Evolutionary conservation across 2,797 vertebrate species (phyloP).

Genomic region (Gambelia wislizenii): DNA sequence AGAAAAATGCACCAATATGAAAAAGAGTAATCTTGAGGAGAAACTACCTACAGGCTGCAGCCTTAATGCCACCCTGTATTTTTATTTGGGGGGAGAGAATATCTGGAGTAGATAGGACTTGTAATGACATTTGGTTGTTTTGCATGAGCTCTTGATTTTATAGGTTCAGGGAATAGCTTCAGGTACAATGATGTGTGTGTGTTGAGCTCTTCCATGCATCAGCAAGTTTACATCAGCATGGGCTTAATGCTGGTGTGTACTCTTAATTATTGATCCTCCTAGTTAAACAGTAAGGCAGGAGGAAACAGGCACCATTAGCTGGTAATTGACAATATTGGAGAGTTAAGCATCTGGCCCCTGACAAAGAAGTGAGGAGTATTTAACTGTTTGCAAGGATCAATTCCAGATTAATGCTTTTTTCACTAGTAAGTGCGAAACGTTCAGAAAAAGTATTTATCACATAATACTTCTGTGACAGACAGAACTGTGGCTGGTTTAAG

Average conservation of each 20-base stretch:
- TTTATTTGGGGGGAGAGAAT: background rate
- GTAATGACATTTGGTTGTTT: background rate
- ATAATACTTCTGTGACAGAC: conserved; percentile 34
- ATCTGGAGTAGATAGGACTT: background rate
- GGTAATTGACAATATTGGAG: conserved; percentile 75
- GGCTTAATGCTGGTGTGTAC: conserved; percentile 69
- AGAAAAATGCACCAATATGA: background rate
- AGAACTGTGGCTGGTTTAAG: conserved; percentile 34
- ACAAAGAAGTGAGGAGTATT: conserved; percentile 74
- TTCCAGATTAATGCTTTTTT: conserved; percentile 71
- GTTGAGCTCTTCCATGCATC: conserved; percentile 31
- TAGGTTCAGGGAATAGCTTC: background rate
- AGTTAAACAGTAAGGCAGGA: conserved; percentile 72
- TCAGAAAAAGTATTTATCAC: conserved; percentile 50
- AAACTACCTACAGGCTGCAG: no score
- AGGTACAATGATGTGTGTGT: background rate
- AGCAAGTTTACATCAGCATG: conserved; percentile 57
- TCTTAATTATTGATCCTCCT: conserved; percentile 79
- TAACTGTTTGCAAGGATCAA: conserved; percentile 76
- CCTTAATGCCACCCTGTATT: no score
- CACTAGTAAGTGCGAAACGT: conserved; percentile 51
- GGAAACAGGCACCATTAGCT: conserved; percentile 76
- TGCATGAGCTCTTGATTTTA: background rate
- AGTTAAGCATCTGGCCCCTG: conserved; percentile 67
- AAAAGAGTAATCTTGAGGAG: no score